Evolutionary conservation across 1,140 invertebrate genomes (phyloP).

Genomic region (Zaprionus davidi): DNA sequence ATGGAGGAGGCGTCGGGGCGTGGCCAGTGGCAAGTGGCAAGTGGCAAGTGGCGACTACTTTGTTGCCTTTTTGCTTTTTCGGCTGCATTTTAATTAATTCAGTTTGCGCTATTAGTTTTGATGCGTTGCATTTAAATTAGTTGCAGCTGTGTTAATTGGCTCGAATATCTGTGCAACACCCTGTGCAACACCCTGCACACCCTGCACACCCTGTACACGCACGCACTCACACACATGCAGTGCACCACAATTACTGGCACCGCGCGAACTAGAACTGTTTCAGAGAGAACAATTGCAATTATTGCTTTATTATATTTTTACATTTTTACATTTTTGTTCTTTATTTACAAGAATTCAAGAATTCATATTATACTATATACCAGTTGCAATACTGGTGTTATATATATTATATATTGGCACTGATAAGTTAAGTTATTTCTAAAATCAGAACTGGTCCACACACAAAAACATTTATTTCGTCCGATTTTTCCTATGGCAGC

Average conservation of each 20-base stretch:
- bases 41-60: background rate
- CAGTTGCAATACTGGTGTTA: too few relatives aligned
- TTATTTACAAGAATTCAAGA: too few relatives aligned
- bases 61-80: conserved; percentile 10
- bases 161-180: background rate
- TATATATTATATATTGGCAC: too few relatives aligned
- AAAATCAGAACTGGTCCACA: too few relatives aligned
- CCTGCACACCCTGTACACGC: background rate
- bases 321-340: background rate
- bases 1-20: background rate
- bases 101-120: conserved; percentile 19
- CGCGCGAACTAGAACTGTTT: background rate
- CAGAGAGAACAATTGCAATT: background rate
- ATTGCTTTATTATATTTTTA: background rate
- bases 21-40: conserved; percentile 1
- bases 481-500: too few relatives aligned
- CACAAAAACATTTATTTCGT: too few relatives aligned
- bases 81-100: conserved; percentile 31
- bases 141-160: conserved; percentile 16
- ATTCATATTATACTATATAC: too few relatives aligned
- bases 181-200: background rate
- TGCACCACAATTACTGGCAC: background rate
- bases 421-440: too few relatives aligned
- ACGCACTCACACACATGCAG: background rate
- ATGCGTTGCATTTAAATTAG: conserved; percentile 24